Conservation (phyloP, 1,140 invertebrate species). For the Hyposmocoma kahamanoa region DNA sequence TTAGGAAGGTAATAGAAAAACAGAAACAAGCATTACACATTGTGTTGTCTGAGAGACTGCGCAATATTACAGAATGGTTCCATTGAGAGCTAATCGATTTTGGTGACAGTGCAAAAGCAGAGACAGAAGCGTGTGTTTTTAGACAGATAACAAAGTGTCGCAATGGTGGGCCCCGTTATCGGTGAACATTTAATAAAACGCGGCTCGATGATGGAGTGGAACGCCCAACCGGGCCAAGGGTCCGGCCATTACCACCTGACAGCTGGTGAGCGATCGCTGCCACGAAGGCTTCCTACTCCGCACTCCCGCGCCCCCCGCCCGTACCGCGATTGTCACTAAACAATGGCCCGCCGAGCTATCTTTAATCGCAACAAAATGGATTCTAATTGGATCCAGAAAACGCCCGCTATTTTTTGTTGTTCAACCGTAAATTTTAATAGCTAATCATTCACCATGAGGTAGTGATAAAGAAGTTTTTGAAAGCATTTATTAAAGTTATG, state of each 20-base stretch:
- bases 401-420: constrained; percentile 9
- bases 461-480: background rate
- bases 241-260: constrained; percentile 56
- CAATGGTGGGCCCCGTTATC: constrained; percentile 40
- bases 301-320: no score
- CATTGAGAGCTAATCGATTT: constrained; percentile 11
- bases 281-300: constrained; percentile 32
- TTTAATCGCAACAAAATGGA: constrained; percentile 61
- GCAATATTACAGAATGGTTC: no score
- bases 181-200: constrained; percentile 48
- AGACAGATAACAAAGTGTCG: constrained; percentile 41
- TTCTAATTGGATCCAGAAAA: constrained; percentile 66
- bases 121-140: constrained; percentile 25
- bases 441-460: background rate
- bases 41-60: no score
- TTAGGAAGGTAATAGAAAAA: no score
- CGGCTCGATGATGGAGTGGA: constrained; percentile 51
- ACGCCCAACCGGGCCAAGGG: constrained; percentile 28
- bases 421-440: background rate
- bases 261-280: constrained; percentile 53
- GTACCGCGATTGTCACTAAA: constrained; percentile 39
- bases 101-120: constrained; percentile 15
- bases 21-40: no score
- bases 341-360: constrained; percentile 59
- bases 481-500: background rate